A percentile compares a stretch with the other conserved stretches of the same genome.
These are phyloP conservation scores for Archips crataeganus DNA, from an alignment of 2,888 invertebrate genomes.

Conservation along the genomic window DNA sequence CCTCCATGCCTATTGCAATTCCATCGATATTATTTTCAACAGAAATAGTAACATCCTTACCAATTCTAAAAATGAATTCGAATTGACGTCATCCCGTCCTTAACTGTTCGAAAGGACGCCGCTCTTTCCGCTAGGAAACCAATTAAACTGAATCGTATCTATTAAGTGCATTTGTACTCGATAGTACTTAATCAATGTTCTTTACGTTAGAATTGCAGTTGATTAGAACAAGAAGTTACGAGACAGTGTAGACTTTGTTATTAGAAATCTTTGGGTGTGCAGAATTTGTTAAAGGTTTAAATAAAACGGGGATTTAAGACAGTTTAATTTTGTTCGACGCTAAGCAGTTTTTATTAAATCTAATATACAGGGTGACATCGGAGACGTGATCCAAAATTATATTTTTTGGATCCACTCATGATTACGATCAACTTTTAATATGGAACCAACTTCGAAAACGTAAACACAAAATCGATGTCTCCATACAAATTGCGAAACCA, in stretches of 20 bases:
- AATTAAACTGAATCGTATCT: slow-evolving; percentile 40
- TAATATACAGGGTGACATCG: too few species aligned
- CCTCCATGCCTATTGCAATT: not conserved
- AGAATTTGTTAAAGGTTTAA: not conserved
- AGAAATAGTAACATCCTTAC: slow-evolving; percentile 17
- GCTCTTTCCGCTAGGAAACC: slow-evolving; percentile 58
- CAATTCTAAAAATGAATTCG: slow-evolving; percentile 73
- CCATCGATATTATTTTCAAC: slow-evolving; percentile 1
- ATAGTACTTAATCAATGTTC: slow-evolving; percentile 76
- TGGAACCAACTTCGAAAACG: too few species aligned
- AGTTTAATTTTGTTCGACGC: too few species aligned
- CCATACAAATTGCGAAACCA: too few species aligned
- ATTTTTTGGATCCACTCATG: too few species aligned
- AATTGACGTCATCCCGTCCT: slow-evolving; percentile 67
- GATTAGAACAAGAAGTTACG: slow-evolving; percentile 9
- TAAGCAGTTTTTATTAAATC: too few species aligned
- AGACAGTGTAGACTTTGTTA: not conserved
- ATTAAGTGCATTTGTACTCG: slow-evolving; percentile 39
- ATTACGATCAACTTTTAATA: too few species aligned
- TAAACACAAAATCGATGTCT: too few species aligned
- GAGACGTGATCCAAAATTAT: too few species aligned
- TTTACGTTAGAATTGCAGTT: slow-evolving; percentile 42
- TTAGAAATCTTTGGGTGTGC: not conserved
- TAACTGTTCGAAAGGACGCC: slow-evolving; percentile 63
- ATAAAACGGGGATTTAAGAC: not conserved